Conservation (phyloP, 2,113 vertebrate species). For the Vanacampus margaritifer region DNA sequence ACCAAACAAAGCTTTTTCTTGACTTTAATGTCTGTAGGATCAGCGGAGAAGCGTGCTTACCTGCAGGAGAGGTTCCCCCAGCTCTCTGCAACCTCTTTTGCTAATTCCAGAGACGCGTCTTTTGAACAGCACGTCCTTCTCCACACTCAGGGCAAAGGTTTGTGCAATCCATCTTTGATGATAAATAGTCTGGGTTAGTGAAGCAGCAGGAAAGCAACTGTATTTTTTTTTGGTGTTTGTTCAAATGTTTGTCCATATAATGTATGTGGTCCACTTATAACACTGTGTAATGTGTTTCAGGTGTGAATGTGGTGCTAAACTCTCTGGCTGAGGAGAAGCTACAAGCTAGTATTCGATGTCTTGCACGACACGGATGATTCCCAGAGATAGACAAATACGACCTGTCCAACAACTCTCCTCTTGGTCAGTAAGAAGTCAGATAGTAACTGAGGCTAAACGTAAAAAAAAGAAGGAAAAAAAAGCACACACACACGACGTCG, state of each 20-base stretch:
- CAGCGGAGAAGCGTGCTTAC: conserved; percentile 83
- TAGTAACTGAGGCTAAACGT: not conserved
- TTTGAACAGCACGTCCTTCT: conserved; percentile 88
- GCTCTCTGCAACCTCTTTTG: conserved; percentile 80
- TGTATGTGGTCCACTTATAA: not conserved
- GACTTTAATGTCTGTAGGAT: conserved; percentile 70
- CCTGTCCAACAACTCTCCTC: conserved; percentile 87
- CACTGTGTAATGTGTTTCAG: conserved; percentile 57
- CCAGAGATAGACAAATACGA: conserved; percentile 98
- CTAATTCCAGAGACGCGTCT: conserved; percentile 84
- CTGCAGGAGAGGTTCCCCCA: conserved; percentile 87
- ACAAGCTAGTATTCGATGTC: conserved; percentile 91
- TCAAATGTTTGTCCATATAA: not conserved
- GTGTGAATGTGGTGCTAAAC: conserved; percentile 90
- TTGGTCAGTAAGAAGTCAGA: conserved; percentile 75
- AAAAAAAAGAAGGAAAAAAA: no score
- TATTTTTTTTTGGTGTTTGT: not conserved
- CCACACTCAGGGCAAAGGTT: no score
- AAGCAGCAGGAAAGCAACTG: not conserved
- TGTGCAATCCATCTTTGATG: no score
- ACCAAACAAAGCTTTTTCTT: not conserved
- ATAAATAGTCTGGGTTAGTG: no score
- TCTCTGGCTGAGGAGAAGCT: conserved; percentile 96
- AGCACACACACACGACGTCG: not conserved
- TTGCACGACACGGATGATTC: conserved; percentile 90